Evolutionary conservation across 1,140 invertebrate genomes (phyloP), one percentile per base, ranked within the genome.

Genomic region (Tenebrio molitor): DNA sequence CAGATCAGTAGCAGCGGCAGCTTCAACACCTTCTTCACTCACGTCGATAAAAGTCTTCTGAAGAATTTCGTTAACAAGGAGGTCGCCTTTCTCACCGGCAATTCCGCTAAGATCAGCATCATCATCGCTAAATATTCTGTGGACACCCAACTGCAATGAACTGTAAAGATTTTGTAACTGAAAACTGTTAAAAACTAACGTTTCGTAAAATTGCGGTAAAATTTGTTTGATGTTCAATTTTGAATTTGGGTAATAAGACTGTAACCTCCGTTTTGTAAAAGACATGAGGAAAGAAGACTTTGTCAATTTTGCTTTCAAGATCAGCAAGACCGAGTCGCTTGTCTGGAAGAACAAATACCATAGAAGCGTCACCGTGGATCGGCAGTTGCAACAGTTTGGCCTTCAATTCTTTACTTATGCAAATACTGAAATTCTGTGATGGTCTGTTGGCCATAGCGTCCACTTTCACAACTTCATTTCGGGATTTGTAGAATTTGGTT

Each of bases 41-140:
- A 94, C 89, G 79, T 90, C 87, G 15, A 94, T 88, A 71, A 87
- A 91, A 8, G 90, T 89, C 78, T 93, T 92, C 78, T 94, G 93
- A 4, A 90, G 80, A 12, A 89, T 89, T 44, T 88, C 85, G 23
- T 84, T 86, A 7, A 90, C 86, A 69, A 79, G 80, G 3, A 91
- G 58, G 1, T 78, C 74, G 74, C 85, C 82, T 10, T 80, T 66
- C 0, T 78, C 53, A n/a, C 14, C 53, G n/a, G 87, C 78, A 33
- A 33, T 33, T 1, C 84, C 84, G 25, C 79, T 81, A n/a, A 92
- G 86, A 67, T 90, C 81, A 4, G 88, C n/a, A n/a, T n/a, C 87
- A 0, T 2, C 8, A 8, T 15, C 6, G 3, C 84, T 15, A 25
- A 39, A 81, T 81, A 92, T 92, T n/a, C n/a, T n/a, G n/a, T n/a